Evolutionary conservation across 1,140 invertebrate genomes (phyloP).

Genomic region (Oryctes rhinoceros): DNA sequence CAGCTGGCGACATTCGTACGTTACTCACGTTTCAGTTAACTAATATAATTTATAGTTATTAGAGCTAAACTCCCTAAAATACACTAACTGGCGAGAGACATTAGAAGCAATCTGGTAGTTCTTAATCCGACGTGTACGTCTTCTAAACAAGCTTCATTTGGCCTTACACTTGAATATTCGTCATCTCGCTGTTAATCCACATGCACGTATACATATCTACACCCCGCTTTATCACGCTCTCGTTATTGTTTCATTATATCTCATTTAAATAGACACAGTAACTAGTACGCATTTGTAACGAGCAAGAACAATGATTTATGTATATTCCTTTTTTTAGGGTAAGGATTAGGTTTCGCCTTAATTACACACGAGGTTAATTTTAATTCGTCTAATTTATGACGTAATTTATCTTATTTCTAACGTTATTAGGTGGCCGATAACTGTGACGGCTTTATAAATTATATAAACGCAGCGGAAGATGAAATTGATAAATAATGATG

Average conservation of each 20-base stretch:
- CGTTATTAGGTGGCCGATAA: background rate
- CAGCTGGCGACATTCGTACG: too few relatives aligned
- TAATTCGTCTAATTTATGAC: background rate
- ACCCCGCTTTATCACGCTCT: background rate
- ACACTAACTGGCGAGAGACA: background rate
- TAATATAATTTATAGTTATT: slow-evolving; percentile 9
- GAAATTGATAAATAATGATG: background rate
- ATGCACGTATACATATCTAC: background rate
- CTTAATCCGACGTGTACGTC: background rate
- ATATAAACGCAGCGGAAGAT: background rate
- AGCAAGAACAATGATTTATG: background rate
- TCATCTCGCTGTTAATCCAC: background rate
- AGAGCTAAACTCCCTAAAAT: background rate
- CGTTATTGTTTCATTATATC: background rate
- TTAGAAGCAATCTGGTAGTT: background rate
- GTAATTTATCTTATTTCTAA: background rate
- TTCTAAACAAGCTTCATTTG: background rate
- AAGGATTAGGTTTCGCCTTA: background rate
- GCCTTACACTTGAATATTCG: background rate
- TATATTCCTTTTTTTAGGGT: background rate
- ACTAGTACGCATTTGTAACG: background rate
- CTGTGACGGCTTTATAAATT: background rate
- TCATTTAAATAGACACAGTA: background rate
- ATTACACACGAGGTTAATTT: background rate
- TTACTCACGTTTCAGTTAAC: too few relatives aligned